Conservation (phyloP, 2,113 vertebrate species). For the Lagopus leucura region DNA sequence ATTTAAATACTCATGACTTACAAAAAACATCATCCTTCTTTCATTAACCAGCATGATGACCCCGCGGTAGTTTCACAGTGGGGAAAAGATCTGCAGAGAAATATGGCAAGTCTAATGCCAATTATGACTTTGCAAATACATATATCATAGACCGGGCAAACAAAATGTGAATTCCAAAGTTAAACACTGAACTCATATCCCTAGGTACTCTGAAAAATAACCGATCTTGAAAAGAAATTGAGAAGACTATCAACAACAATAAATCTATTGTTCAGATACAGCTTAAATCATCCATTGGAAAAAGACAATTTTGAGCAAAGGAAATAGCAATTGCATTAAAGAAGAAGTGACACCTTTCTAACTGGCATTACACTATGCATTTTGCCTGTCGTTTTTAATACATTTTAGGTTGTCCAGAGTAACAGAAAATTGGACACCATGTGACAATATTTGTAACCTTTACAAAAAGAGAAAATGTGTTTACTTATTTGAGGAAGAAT, state of each 20-base stretch:
- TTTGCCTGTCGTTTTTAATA: not conserved
- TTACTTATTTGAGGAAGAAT: conserved; percentile 19
- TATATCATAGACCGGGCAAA: not conserved
- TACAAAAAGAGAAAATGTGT: not conserved
- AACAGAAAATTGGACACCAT: not conserved
- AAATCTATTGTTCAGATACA: conserved; percentile 35
- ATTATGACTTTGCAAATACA: not conserved
- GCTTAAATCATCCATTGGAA: conserved; percentile 34
- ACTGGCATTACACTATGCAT: not conserved
- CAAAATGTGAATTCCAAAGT: not conserved
- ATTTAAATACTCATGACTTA: conserved; percentile 12
- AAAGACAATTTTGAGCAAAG: conserved; percentile 12
- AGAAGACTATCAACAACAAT: conserved; percentile 46
- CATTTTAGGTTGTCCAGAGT: conserved; percentile 5
- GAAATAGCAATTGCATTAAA: conserved; percentile 29
- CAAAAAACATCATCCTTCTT: not conserved
- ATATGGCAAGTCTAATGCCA: conserved; percentile 1
- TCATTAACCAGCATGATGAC: conserved; percentile 25
- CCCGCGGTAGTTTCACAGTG: conserved; percentile 3
- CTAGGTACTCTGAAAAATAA: conserved; percentile 13
- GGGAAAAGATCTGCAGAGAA: conserved; percentile 29
- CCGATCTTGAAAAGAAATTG: conserved; percentile 14
- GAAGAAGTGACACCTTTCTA: conserved; percentile 31
- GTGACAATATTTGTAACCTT: conserved; percentile 25
- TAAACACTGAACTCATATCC: not conserved